Evolutionary conservation across 1,140 invertebrate species (phyloP), one percentile per base, ranked within the genome.

Genomic region (Rhynchophorus ferrugineus): DNA sequence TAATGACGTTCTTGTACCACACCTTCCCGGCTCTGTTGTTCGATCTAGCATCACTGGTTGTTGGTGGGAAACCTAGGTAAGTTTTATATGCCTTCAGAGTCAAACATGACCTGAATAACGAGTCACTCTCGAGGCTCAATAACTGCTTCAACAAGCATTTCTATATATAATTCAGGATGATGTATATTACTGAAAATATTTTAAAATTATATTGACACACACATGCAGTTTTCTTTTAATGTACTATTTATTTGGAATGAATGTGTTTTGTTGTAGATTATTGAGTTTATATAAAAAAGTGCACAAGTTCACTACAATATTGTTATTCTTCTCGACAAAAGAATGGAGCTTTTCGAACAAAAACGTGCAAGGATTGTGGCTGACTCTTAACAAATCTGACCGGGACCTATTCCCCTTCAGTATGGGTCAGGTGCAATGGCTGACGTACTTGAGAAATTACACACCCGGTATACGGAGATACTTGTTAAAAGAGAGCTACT

Each of bases 261-360:
- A n/a, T n/a, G n/a, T n/a, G n/a, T n/a, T n/a, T n/a, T n/a, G n/a
- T 39, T 39, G 6, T 24, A 78, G 85, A 64, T 73, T 90, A 63
- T 66, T 83, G 46, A 81, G 81, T 55, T 74, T 84, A 14, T 89
- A 91, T 62, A 74, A 75, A 36, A 88, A 84, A 67, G 77, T 92
- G 18, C 77, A 85, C 58, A 83, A 83, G 64, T 84, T 88, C 29
- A 72, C 79, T 0, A 68, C 76, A 3, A 78, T 82, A 0, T 65
- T 91, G n/a, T 73, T 79, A n/a, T 85, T 81, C 59, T 92, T 92
- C 69, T 80, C 77, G 11, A 78, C 74, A 2, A 66, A 74, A 16
- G 77, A 87, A 58, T 91, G 89, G 80, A 66, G 72, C 1, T 91
- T 87, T 66, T 71, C 73, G 14, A 83, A 82, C 57, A 68, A 78